Base-by-base conservation (phyloP, 2,888 invertebrate genomes). In the Leptopterna dolabrata region DNA sequence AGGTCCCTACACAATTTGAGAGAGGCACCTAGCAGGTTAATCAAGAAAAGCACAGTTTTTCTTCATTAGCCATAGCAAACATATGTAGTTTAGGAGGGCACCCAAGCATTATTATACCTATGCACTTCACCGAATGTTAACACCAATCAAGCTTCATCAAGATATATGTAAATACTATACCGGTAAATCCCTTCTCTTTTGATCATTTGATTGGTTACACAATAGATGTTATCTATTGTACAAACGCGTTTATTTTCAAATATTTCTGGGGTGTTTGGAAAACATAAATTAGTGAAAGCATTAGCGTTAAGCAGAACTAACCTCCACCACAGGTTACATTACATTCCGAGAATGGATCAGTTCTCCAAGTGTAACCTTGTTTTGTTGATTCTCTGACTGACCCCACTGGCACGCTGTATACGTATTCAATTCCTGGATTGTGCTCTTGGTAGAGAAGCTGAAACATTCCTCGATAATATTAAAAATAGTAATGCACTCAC, bases 251-350 rank as follows among this genome's bases (percentile, higher is more conserved):
- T n/a, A n/a, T n/a, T n/a, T n/a, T 7, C 36, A 36, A 36, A 36
- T 36, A 36, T 36, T 36, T 36, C 0, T 24, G 63, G 63, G 63
- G 13, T 9, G 2, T 63, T 27, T 24, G 63, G 63, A 19, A 27
- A 63, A 24, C 7, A 36, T 19, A 0, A 30, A 73, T 73, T 73
- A 73, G 73, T 73, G 24, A 78, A 78, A 73, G 85, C 73, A 47
- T 76, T 24, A 73, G 85, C n/a, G n/a, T 55, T 43, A 76, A 47
- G 76, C 16, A 29, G 19, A 29, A 85, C 85, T 85, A 85, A 95
- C 98, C 99, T 93, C 97, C 97, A 19, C 98, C 99, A 91, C 99
- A 99, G 11, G 95, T 93, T n/a, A 94, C 94, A 90, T 95, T 96
- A 93, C 99, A 99, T 0, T 94, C 93, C 0, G 95, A 94, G 92